Percentiles rank a stretch among this genome's conserved stretches.
phyloP scores from a whole-genome alignment of 2,797 vertebrate genomes.

The Muraenolepis orangiensis region DNA sequence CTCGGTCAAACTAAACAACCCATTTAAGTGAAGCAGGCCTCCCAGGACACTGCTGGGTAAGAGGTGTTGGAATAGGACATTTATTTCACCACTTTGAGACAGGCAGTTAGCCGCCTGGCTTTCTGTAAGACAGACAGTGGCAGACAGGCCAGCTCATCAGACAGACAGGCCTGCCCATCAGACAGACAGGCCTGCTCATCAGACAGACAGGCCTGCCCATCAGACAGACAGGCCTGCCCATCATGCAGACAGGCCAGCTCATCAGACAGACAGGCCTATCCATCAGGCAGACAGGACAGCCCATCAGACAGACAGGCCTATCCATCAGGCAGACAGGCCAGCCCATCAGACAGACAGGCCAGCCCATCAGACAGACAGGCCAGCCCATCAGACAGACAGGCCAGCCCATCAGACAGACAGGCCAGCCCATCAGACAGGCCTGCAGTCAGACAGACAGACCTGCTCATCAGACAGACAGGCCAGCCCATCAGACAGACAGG shows the following conservation, averaged over 20 bases:
- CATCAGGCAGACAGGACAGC: neutral
- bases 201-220: slow-evolving; percentile 5
- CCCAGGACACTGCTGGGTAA: slow-evolving; percentile 40
- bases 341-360: too few species aligned
- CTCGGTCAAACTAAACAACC: neutral
- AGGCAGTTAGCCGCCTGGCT: slow-evolving; percentile 16
- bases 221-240: neutral
- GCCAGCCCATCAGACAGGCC: too few species aligned
- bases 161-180: slow-evolving; percentile 26
- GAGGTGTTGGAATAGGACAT: slow-evolving; percentile 54
- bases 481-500: too few species aligned
- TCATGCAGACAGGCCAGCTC: neutral
- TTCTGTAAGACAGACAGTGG: too few species aligned
- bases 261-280: neutral
- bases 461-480: neutral
- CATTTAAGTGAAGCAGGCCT: slow-evolving; percentile 57
- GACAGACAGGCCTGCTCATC: neutral
- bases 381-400: too few species aligned
- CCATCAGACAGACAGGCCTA: neutral
- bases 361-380: neutral
- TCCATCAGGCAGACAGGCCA: neutral
- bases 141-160: slow-evolving; percentile 17
- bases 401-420: neutral
- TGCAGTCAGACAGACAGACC: too few species aligned
- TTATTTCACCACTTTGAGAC: slow-evolving; percentile 56